These are phyloP conservation scores for Smittia aterrima DNA, from an alignment of 2,888 invertebrate species.

Conservation along the genomic window DNA sequence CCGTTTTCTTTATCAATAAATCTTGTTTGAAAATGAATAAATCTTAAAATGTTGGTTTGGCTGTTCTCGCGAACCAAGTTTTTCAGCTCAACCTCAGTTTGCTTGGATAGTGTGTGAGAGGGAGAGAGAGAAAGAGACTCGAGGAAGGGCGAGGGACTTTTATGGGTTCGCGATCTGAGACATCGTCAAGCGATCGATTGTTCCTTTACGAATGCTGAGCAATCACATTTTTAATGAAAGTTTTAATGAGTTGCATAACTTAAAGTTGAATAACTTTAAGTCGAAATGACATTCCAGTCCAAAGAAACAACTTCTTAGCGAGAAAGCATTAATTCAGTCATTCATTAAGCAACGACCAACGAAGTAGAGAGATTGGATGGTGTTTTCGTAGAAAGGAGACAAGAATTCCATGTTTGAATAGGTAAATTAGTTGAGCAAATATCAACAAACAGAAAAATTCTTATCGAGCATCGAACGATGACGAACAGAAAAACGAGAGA, in stretches of 20 bases:
- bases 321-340: not conserved
- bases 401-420: conserved; percentile 3
- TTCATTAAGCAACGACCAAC: too few species aligned
- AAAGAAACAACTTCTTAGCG: not conserved
- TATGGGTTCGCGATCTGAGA: not conserved
- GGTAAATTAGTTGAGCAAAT: conserved; percentile 14
- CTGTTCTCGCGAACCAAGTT: not conserved
- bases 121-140: not conserved
- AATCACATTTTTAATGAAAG: not conserved
- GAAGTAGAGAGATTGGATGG: not conserved
- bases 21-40: conserved; percentile 40
- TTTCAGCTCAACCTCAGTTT: not conserved
- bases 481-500: not conserved
- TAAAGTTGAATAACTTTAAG: not conserved
- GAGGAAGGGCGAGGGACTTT: conserved; percentile 2
- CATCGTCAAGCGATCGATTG: not conserved
- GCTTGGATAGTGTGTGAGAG: too few species aligned
- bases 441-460: conserved; percentile 15
- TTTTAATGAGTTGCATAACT: conserved; percentile 24
- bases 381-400: not conserved
- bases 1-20: conserved; percentile 40
- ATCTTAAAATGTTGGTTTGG: conserved; percentile 23
- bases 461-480: conserved; percentile 17
- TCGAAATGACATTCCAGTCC: not conserved
- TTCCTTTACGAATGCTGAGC: not conserved